Conservation (phyloP, 2,113 vertebrate genomes). For the Myotis davidii region DNA sequence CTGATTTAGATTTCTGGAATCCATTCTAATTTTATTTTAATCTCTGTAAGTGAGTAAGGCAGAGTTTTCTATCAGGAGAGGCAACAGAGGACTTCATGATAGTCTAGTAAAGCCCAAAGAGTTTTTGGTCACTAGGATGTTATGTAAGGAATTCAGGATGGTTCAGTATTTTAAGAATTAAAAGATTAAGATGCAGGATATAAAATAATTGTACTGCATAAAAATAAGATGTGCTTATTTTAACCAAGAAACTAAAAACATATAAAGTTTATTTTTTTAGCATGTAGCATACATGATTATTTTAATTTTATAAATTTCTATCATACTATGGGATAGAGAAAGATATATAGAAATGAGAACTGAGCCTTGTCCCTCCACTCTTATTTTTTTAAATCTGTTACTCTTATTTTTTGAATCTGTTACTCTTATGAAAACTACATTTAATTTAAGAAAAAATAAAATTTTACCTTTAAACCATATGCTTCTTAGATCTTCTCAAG, state of each 20-base stretch:
- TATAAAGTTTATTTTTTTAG: background rate
- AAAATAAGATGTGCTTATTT: background rate
- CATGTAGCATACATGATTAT: background rate
- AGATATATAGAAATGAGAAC: background rate
- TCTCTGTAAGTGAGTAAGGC: slow-evolving; percentile 18
- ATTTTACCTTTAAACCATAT: background rate
- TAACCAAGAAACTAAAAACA: background rate
- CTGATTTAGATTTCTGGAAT: background rate
- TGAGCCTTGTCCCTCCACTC: background rate
- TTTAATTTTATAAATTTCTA: background rate
- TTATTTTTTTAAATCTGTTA: background rate
- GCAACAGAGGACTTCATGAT: background rate
- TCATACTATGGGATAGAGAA: background rate
- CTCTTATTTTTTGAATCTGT: background rate
- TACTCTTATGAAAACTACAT: background rate
- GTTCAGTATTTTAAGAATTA: slow-evolving; percentile 4
- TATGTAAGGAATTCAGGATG: background rate
- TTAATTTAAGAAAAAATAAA: background rate
- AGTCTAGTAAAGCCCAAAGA: background rate
- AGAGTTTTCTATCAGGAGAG: background rate
- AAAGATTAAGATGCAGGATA: background rate
- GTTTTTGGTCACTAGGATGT: background rate
- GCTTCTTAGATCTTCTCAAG: background rate
- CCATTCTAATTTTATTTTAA: background rate
- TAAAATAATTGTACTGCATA: background rate